Conservation (phyloP, 2,888 invertebrate genomes). For the Ctenicera cuprea region DNA sequence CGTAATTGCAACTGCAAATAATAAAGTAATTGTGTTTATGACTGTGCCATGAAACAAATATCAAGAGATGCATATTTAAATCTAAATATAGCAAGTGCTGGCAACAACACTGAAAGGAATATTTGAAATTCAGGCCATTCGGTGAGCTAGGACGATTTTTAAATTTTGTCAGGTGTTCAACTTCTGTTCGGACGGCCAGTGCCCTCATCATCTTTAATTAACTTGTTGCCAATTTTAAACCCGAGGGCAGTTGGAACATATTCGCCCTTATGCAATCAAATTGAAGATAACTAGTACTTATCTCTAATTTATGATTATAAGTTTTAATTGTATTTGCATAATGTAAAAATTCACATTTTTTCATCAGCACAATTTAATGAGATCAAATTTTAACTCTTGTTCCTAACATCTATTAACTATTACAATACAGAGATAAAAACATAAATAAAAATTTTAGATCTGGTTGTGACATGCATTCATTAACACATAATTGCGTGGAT, state of each 20-base stretch:
- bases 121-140: slow-evolving; percentile 38
- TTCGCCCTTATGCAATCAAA: slow-evolving; percentile 32
- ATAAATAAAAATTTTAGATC: no score
- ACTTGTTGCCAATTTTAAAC: slow-evolving; percentile 34
- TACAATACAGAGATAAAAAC: no score
- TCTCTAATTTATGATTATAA: no score
- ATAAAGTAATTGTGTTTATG: no score
- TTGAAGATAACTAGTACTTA: slow-evolving; percentile 16
- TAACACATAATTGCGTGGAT: no score
- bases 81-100: slow-evolving; percentile 37
- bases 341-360: no score
- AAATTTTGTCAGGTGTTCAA: slow-evolving; percentile 39
- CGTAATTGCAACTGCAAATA: no score
- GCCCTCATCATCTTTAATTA: slow-evolving; percentile 42
- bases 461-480: no score
- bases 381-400: no score
- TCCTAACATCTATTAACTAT: no score
- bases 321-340: no score
- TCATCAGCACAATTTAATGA: no score
- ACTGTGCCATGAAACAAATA: not conserved
- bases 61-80: slow-evolving; percentile 25
- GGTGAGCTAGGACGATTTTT: slow-evolving; percentile 28
- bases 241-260: not conserved
- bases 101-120: slow-evolving; percentile 42
- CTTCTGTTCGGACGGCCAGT: slow-evolving; percentile 32